Conservation (phyloP, 2,797 vertebrate species). For the Sebastes reedi region DNA sequence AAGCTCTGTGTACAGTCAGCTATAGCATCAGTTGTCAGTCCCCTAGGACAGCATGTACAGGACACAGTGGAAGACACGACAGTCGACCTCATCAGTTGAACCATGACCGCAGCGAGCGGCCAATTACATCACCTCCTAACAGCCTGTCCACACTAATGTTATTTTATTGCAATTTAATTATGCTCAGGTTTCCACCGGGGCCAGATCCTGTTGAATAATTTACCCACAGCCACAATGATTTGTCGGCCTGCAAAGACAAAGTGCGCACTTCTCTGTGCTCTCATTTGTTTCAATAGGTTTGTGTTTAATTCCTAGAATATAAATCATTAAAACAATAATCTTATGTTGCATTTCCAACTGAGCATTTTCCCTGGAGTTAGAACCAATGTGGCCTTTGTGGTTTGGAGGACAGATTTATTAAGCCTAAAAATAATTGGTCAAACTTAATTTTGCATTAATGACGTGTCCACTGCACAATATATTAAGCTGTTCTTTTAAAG, state of each 20-base stretch:
- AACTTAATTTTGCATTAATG: slow-evolving; percentile 71
- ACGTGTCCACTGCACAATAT: slow-evolving; percentile 52
- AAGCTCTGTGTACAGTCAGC: slow-evolving; percentile 1
- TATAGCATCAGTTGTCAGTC: slow-evolving; percentile 34
- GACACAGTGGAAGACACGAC: slow-evolving; percentile 44
- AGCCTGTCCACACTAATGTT: slow-evolving; percentile 86
- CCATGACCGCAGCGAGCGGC: slow-evolving; percentile 76
- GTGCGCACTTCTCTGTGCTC: slow-evolving; percentile 51
- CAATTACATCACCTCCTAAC: slow-evolving; percentile 83
- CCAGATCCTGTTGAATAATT: slow-evolving; percentile 84
- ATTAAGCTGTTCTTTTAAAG: slow-evolving; percentile 67
- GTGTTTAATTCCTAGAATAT: slow-evolving; percentile 44
- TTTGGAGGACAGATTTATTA: slow-evolving; percentile 56
- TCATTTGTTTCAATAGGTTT: slow-evolving; percentile 67
- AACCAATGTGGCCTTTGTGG: slow-evolving; percentile 6
- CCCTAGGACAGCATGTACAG: slow-evolving; percentile 10
- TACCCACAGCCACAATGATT: slow-evolving; percentile 80
- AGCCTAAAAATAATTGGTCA: slow-evolving; percentile 61
- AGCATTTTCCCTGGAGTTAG: slow-evolving; percentile 20
- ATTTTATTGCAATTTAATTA: slow-evolving; percentile 90
- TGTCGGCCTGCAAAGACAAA: slow-evolving; percentile 77
- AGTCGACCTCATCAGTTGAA: slow-evolving; percentile 72
- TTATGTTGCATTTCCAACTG: slow-evolving; percentile 23
- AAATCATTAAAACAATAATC: slow-evolving; percentile 51
- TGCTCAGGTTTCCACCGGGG: slow-evolving; percentile 84